phyloP scores from a whole-genome alignment of 2,888 invertebrate species.

The Theretra japonica region DNA sequence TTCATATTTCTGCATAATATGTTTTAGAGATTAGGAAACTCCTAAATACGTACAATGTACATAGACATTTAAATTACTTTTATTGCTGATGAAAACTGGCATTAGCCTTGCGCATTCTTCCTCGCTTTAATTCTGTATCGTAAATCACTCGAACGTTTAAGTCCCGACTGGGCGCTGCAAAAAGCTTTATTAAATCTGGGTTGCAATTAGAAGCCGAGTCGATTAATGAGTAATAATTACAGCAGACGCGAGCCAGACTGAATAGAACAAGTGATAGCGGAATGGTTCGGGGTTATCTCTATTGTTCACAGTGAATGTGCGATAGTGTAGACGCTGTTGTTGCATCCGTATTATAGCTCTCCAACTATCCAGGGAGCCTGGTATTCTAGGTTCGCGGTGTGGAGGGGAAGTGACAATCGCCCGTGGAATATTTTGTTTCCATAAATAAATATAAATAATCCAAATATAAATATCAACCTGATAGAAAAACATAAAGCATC shows the following conservation, averaged over 20 bases:
- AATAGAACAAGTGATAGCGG: slow-evolving; percentile 5
- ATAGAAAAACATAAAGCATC: too few species aligned
- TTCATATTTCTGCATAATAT: too few species aligned
- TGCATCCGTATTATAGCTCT: neutral
- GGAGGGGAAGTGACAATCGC: too few species aligned
- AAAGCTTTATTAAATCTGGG: neutral
- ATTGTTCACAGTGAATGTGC: slow-evolving; percentile 21
- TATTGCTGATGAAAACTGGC: neutral
- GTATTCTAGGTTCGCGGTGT: too few species aligned
- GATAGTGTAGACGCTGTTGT: neutral
- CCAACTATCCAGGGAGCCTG: too few species aligned
- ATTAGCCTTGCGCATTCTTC: neutral
- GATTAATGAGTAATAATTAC: slow-evolving; percentile 1
- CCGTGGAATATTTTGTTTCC: too few species aligned
- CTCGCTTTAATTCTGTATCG: neutral
- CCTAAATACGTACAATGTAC: too few species aligned
- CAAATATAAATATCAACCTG: too few species aligned
- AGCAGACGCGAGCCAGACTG: slow-evolving; percentile 12
- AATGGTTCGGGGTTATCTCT: slow-evolving; percentile 9
- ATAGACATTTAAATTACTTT: neutral
- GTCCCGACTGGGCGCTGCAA: neutral
- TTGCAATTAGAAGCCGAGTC: neutral
- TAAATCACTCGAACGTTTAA: slow-evolving; percentile 5
- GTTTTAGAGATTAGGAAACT: too few species aligned
- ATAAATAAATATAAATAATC: too few species aligned